Base-by-base conservation (phyloP, 2,888 invertebrate genomes). In the Chloroclystis v-ata region DNA sequence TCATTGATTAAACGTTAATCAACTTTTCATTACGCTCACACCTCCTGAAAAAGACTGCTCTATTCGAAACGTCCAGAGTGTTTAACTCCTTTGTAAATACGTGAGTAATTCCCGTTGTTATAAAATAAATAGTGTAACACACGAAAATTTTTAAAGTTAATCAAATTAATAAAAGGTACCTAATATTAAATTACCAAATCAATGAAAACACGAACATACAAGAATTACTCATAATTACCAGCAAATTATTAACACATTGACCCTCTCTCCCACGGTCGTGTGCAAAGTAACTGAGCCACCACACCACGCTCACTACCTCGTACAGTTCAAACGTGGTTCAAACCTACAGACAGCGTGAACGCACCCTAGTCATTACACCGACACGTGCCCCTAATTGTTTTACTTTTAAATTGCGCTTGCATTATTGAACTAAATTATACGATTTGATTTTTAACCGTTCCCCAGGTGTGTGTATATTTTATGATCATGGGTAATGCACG, bases 311-410 rank as follows among this genome's bases (percentile, higher is more conserved):
- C 54, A 56, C 54, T 56, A 52, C 52, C 49, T 49, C 56, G 54
- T 52, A 51, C n/a, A n/a, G n/a, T n/a, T n/a, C n/a, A 58, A 53
- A 56, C 51, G 59, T 46, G 64, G 69, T 70, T 71, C 72, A 66
- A 72, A 57, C 60, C n/a, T n/a, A n/a, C n/a, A n/a, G n/a, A 65
- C 60, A 59, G 69, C 71, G 72, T 66, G 72, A 70, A 70, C 58
- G 51, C 52, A 54, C 58, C 63, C 60, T 69, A 67, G 72, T 77
- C 62, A 63, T 61, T 67, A 67, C 69, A 66, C 65, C 44, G 59
- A 72, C 84, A 81, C 86, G 85, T 78, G 83, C 54, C 72, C 25
- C 52, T 78, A 79, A 82, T 82, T 82, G 79, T 78, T 77, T 64
- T 65, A 63, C 54, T 63, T 63, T 56, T 56, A 57, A 59, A 60